Evolutionary conservation across 2,888 invertebrate species (phyloP).

Genomic region (Chrysolina americana): DNA sequence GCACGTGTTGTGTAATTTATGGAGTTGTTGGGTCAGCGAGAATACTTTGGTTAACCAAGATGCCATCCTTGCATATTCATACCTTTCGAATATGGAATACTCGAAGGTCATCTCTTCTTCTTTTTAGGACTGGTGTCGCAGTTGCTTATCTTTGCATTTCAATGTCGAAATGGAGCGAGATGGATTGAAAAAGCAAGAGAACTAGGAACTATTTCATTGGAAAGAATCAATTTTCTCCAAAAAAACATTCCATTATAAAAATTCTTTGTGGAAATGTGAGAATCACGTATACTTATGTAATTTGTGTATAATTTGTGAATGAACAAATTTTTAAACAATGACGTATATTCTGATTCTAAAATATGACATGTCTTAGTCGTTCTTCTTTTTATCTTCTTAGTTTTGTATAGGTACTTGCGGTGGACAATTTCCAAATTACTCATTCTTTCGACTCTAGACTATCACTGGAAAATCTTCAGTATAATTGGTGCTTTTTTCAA

Average conservation of each 20-base stretch:
- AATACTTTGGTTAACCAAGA: constrained; percentile 10
- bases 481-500: too few relatives aligned
- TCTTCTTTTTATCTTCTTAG: too few relatives aligned
- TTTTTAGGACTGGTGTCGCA: constrained; percentile 26
- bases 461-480: too few relatives aligned
- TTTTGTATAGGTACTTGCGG: too few relatives aligned
- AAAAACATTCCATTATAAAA: neutral
- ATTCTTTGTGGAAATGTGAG: too few relatives aligned
- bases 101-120: constrained; percentile 28
- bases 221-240: neutral
- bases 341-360: too few relatives aligned
- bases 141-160: constrained; percentile 11
- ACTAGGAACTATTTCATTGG: neutral
- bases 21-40: constrained; percentile 30
- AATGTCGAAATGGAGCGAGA: constrained; percentile 14
- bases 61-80: constrained; percentile 33
- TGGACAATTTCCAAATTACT: too few relatives aligned
- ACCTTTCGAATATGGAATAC: constrained; percentile 14
- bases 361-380: too few relatives aligned
- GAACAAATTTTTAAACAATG: too few relatives aligned
- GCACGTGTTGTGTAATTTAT: constrained; percentile 32
- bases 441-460: too few relatives aligned
- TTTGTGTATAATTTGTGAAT: too few relatives aligned
- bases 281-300: too few relatives aligned
- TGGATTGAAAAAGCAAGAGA: neutral